These are phyloP conservation scores for Cryptocheilus praepositus DNA, from an alignment of 2,888 invertebrate genomes.

Conservation along the genomic window DNA sequence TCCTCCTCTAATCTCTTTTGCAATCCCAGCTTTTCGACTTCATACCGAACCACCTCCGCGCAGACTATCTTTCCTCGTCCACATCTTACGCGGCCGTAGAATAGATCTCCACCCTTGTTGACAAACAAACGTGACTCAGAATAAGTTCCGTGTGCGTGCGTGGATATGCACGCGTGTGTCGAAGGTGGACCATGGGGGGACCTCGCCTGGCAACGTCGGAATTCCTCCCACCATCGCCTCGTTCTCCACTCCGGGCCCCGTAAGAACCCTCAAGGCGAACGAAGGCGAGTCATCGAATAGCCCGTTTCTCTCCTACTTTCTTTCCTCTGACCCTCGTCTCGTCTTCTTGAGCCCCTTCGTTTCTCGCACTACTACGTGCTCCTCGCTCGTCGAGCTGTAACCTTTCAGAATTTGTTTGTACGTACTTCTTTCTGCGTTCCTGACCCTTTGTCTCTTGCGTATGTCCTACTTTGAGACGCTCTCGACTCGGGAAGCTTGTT, in stretches of 20 bases:
- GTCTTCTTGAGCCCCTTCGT: not conserved
- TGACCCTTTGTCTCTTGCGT: no score
- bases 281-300: conserved; percentile 30
- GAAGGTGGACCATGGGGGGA: not conserved
- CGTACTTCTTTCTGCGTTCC: no score
- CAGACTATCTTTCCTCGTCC: not conserved
- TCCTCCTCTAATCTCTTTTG: conserved; percentile 15
- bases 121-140: conserved; percentile 51
- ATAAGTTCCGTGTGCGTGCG: conserved; percentile 7
- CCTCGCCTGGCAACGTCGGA: conserved; percentile 60
- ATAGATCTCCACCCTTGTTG: conserved; percentile 11
- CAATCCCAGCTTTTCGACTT: conserved; percentile 1
- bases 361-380: not conserved
- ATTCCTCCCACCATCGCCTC: conserved; percentile 58
- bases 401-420: no score
- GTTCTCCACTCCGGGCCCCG: conserved; percentile 43
- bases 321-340: not conserved
- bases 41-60: no score
- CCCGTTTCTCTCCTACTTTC: conserved; percentile 9
- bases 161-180: not conserved
- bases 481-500: no score
- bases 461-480: no score
- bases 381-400: no score
- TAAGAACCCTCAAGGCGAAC: conserved; percentile 44
- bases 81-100: not conserved